Evolutionary conservation across 2,888 invertebrate genomes (phyloP).

Genomic region (Clunio marinus): DNA sequence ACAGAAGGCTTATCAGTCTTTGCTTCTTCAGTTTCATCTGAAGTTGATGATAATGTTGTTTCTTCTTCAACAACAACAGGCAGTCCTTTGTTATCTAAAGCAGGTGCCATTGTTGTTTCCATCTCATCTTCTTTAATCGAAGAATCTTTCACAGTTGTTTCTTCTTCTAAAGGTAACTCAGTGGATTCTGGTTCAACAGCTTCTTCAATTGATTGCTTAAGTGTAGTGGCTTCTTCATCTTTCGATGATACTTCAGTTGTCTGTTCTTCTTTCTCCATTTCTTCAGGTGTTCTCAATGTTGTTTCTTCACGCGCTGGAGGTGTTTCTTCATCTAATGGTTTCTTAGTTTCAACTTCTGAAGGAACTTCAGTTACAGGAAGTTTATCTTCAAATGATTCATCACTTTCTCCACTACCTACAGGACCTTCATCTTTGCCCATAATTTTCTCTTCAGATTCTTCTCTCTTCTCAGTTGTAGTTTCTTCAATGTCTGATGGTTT

Average conservation of each 20-base stretch:
- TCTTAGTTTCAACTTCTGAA: not conserved
- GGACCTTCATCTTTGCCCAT: not conserved
- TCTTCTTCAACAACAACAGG: not conserved
- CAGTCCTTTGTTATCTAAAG: too few relatives aligned
- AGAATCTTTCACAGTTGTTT: not conserved
- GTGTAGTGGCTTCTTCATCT: too few relatives aligned
- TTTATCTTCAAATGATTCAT: not conserved
- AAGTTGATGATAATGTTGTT: slow-evolving; percentile 5
- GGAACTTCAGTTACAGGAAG: not conserved
- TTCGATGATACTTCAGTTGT: not conserved
- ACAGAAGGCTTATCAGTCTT: slow-evolving; percentile 19
- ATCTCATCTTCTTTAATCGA: too few relatives aligned
- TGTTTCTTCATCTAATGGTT: not conserved
- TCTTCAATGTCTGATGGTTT: not conserved
- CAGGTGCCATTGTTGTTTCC: slow-evolving; percentile 20
- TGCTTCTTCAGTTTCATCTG: slow-evolving; percentile 21
- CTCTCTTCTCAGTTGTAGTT: not conserved
- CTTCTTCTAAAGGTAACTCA: too few relatives aligned
- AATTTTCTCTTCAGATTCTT: slow-evolving; percentile 19
- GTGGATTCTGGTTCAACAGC: slow-evolving; percentile 38
- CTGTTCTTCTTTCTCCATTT: not conserved
- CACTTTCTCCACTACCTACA: not conserved
- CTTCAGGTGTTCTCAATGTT: slow-evolving; percentile 20
- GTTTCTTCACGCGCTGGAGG: not conserved
- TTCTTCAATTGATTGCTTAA: too few relatives aligned